Evolutionary conservation across 1,140 invertebrate genomes (phyloP).

Genomic region (Drosophila guanche): DNA sequence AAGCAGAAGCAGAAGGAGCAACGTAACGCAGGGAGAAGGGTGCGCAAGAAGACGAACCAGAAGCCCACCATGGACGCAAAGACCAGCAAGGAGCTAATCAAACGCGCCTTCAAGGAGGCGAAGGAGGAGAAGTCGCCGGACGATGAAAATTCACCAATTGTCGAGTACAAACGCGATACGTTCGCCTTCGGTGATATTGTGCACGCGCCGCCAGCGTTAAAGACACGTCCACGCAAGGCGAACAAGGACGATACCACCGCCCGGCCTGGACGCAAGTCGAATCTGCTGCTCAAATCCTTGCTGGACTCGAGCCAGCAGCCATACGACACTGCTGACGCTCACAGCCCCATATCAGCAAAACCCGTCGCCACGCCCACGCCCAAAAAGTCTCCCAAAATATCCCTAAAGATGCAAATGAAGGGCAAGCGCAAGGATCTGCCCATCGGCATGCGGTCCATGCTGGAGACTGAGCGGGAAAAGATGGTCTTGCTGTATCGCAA

Average conservation of each 20-base stretch:
- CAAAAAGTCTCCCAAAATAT: constrained; percentile 7
- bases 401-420: constrained; percentile 82
- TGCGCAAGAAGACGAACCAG: constrained; percentile 55
- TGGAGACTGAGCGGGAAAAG: constrained; percentile 86
- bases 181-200: constrained; percentile 87
- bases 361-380: constrained; percentile 27
- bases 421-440: constrained; percentile 86
- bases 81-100: constrained; percentile 81
- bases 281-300: constrained; percentile 84
- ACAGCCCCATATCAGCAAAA: constrained; percentile 6
- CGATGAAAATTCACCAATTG: constrained; percentile 31
- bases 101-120: constrained; percentile 66
- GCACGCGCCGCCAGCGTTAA: constrained; percentile 86
- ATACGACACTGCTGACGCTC: background rate
- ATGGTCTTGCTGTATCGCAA: constrained; percentile 85
- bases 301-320: constrained; percentile 16
- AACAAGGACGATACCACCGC: constrained; percentile 70
- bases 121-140: constrained; percentile 46
- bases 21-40: constrained; percentile 65
- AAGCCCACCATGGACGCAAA: constrained; percentile 83
- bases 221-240: constrained; percentile 84
- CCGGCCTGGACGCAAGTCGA: constrained; percentile 84
- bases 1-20: constrained; percentile 83
- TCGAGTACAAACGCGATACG: constrained; percentile 84
- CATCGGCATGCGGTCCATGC: constrained; percentile 84